These are phyloP conservation scores for Sebastes nivosus DNA, from an alignment of 2,797 vertebrate genomes.

Conservation along the genomic window DNA sequence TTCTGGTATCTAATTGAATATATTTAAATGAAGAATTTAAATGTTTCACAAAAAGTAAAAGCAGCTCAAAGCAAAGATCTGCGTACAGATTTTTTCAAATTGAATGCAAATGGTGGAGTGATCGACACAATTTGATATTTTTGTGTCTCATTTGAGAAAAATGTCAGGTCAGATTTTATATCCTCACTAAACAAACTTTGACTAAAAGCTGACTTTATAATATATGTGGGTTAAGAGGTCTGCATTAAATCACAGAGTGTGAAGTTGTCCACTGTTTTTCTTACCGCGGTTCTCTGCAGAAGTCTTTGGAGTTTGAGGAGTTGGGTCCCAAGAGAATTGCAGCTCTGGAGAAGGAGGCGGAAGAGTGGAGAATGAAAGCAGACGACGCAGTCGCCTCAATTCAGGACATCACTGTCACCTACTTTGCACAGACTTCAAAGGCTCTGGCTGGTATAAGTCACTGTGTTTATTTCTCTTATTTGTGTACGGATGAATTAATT, in stretches of 20 bases:
- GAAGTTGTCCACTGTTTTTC: conserved; percentile 8
- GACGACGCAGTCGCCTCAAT: conserved; percentile 90
- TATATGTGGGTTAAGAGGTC: neutral
- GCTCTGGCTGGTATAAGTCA: conserved; percentile 86
- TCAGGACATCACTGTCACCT: conserved; percentile 94
- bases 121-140: neutral
- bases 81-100: neutral
- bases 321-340: conserved; percentile 91
- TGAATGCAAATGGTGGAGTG: neutral
- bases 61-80: neutral
- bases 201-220: neutral
- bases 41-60: no score
- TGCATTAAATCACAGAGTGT: neutral
- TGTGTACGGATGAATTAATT: conserved; percentile 7
- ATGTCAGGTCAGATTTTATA: neutral
- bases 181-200: neutral
- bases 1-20: neutral
- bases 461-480: conserved; percentile 31
- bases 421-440: conserved; percentile 92
- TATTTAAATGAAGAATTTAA: no score
- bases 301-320: conserved; percentile 88
- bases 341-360: conserved; percentile 88
- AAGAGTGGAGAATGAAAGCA: conserved; percentile 88
- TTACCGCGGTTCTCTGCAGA: conserved; percentile 77
- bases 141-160: neutral